These are phyloP conservation scores for Climacteris rufus DNA, from an alignment of 2,113 vertebrate species.

Conservation along the genomic window DNA sequence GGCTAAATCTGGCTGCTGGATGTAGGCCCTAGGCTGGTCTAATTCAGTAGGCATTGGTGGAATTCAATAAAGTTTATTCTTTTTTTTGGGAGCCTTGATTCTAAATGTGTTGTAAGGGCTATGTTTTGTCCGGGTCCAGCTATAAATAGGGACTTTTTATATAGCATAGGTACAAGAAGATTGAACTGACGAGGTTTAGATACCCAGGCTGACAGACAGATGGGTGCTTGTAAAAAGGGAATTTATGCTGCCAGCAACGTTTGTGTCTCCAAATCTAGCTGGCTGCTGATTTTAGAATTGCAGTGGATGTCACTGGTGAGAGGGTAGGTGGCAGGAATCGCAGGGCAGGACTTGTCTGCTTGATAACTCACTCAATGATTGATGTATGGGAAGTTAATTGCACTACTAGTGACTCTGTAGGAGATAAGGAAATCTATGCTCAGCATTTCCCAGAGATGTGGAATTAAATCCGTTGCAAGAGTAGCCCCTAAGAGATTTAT, in stretches of 20 bases:
- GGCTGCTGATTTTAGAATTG: not conserved
- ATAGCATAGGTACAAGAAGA: not conserved
- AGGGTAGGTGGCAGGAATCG: not conserved
- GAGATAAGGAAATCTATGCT: not conserved
- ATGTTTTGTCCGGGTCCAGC: not conserved
- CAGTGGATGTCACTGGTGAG: not conserved
- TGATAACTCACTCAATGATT: not conserved
- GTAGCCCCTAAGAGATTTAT: not conserved
- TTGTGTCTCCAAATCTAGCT: not conserved
- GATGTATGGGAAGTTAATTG: not conserved
- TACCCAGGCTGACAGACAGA: not conserved
- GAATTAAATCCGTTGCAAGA: not conserved
- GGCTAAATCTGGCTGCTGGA: not conserved
- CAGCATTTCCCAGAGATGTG: not conserved
- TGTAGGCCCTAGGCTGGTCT: not conserved
- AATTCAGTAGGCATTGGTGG: not conserved
- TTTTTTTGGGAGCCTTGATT: not conserved
- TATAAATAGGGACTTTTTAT: not conserved
- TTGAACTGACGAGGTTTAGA: not conserved
- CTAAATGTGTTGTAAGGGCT: not conserved
- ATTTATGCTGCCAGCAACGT: not conserved
- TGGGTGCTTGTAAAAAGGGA: not conserved
- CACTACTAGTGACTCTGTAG: not conserved
- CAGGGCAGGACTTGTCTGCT: not conserved
- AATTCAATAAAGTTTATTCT: not conserved